phyloP scores from a whole-genome alignment of 2,113 vertebrate genomes.

The Pseudopodoces humilis region DNA sequence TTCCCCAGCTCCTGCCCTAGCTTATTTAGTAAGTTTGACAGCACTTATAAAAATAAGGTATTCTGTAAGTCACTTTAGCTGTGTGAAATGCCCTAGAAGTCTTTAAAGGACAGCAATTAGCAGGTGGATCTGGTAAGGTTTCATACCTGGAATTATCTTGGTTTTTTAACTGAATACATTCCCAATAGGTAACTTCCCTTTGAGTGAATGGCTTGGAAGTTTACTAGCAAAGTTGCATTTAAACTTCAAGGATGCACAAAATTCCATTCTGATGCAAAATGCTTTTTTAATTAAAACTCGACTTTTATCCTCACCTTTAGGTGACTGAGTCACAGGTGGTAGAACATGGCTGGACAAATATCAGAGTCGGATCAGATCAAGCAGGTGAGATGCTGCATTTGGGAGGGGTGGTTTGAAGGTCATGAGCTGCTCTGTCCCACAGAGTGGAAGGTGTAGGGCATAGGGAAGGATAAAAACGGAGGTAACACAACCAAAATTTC shows the following conservation, averaged over 20 bases:
- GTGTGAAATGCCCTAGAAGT: neutral
- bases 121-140: neutral
- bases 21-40: neutral
- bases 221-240: neutral
- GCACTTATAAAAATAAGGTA: neutral
- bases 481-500: neutral
- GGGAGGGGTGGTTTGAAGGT: neutral
- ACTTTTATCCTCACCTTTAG: neutral
- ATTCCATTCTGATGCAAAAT: neutral
- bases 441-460: neutral
- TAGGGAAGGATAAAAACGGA: neutral
- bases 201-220: neutral
- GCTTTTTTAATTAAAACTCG: neutral
- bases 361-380: slow-evolving; percentile 95
- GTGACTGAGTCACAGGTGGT: slow-evolving; percentile 24
- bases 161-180: neutral
- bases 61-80: neutral
- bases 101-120: neutral
- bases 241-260: neutral
- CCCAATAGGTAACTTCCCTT: neutral
- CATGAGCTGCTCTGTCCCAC: neutral
- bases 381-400: slow-evolving; percentile 80
- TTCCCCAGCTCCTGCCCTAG: neutral
- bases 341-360: slow-evolving; percentile 87
- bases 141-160: neutral